Conservation (phyloP, 2,888 invertebrate species). For the Machimus atricapillus region DNA sequence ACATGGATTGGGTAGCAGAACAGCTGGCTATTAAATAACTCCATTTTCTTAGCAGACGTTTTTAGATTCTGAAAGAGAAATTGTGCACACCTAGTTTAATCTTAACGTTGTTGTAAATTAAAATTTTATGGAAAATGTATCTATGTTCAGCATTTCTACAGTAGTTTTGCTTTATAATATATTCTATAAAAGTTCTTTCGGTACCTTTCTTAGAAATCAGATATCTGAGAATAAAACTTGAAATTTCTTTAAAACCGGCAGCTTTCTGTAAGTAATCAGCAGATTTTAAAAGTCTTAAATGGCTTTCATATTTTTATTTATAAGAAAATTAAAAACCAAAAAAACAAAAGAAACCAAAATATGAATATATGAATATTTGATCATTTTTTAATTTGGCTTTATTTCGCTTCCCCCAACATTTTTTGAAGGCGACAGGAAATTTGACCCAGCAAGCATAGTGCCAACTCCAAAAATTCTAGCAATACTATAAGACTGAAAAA, state of each 20-base stretch:
- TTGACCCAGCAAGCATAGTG: background rate
- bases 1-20: constrained; percentile 80
- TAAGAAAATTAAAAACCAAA: background rate
- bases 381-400: background rate
- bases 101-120: background rate
- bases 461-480: background rate
- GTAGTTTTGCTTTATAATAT: background rate
- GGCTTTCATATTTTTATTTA: background rate
- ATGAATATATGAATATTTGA: too few relatives aligned
- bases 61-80: background rate
- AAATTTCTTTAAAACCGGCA: too few relatives aligned
- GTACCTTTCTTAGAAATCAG: too few relatives aligned
- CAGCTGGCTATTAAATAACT: constrained; percentile 60
- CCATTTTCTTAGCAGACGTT: background rate
- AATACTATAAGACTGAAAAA: background rate
- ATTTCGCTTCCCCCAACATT: background rate
- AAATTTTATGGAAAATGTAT: background rate
- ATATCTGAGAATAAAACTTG: too few relatives aligned
- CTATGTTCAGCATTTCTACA: background rate
- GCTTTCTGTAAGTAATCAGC: background rate
- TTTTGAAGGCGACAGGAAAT: background rate
- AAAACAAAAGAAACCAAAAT: background rate
- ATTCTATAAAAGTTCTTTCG: background rate
- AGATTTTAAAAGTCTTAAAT: background rate
- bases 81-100: background rate